Conservation (phyloP, 2,113 vertebrate species). For the Aegithalos caudatus region DNA sequence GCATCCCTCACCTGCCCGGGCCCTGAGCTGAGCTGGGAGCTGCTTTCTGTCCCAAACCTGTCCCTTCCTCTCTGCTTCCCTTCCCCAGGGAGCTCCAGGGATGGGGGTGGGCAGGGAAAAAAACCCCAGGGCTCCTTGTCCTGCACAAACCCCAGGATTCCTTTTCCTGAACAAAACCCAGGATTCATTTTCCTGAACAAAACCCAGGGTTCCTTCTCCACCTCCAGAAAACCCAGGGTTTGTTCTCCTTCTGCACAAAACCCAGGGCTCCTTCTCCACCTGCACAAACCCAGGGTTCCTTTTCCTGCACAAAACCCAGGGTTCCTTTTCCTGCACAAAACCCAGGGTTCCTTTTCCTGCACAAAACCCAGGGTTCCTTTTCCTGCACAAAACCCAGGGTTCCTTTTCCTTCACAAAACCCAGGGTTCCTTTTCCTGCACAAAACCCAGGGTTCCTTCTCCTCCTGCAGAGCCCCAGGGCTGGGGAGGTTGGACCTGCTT, state of each 20-base stretch:
- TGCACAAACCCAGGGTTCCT: neutral
- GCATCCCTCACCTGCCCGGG: neutral
- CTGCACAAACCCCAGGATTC: neutral
- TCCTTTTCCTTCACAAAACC: neutral
- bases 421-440: neutral
- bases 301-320: no score
- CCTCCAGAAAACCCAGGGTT: no score
- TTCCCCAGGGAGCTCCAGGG: neutral
- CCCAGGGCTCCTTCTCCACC: neutral
- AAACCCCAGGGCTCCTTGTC: neutral
- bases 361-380: neutral
- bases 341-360: neutral
- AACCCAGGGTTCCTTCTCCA: neutral
- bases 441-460: neutral
- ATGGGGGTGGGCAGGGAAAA: neutral
- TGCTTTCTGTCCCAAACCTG: neutral
- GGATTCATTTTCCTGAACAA: no score
- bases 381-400: neutral
- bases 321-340: neutral
- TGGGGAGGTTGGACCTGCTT: neutral
- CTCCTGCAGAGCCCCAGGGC: neutral
- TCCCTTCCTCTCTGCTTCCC: no score
- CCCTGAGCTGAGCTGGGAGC: neutral
- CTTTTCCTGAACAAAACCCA: neutral
- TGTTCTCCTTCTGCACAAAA: no score